Conservation (phyloP, 2,797 vertebrate species). For the Xyrichtys novacula region DNA sequence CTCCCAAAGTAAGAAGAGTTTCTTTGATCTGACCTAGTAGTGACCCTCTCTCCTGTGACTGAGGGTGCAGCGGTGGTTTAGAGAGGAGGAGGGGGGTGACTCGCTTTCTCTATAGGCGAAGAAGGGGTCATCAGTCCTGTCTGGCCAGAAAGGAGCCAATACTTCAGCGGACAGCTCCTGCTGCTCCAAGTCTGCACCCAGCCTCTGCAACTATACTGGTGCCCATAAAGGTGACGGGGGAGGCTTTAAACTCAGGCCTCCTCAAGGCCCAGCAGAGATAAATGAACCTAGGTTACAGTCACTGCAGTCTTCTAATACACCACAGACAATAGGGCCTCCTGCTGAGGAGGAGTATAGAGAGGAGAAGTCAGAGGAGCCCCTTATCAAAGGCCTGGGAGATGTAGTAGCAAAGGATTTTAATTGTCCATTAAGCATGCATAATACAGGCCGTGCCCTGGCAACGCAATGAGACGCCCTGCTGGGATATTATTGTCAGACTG, state of each 20-base stretch:
- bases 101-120: constrained; percentile 67
- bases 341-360: constrained; percentile 86
- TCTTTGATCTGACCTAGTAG: constrained; percentile 82
- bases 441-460: constrained; percentile 93
- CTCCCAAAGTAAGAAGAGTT: constrained; percentile 69
- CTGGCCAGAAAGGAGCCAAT: constrained; percentile 89
- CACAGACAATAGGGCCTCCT: constrained; percentile 91
- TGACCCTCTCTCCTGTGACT: constrained; percentile 84
- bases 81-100: constrained; percentile 55
- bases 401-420: constrained; percentile 93
- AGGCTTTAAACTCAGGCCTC: constrained; percentile 82
- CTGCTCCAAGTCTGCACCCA: constrained; percentile 85
- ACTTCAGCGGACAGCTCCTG: constrained; percentile 90
- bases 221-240: constrained; percentile 83
- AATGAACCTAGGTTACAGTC: constrained; percentile 93
- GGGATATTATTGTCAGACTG: constrained; percentile 90
- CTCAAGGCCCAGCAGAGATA: constrained; percentile 87
- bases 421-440: constrained; percentile 99
- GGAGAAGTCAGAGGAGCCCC: constrained; percentile 87
- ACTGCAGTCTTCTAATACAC: constrained; percentile 92
- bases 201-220: constrained; percentile 71
- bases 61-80: constrained; percentile 63
- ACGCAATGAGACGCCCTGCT: constrained; percentile 89
- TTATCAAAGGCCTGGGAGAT: constrained; percentile 91
- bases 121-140: constrained; percentile 91